Evolutionary conservation across 2,113 vertebrate species (phyloP).

Genomic region (human (Homo sapiens)): GRCh38 chr1:10121001-10121500

Average conservation of each 20-base stretch:
- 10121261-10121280: not conserved
- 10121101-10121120: not conserved
- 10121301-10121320: not conserved
- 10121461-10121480: no score
- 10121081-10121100: not conserved
- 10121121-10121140: no score
- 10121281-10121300: not conserved
- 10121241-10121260: not conserved
- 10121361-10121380: not conserved
- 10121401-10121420: no score
- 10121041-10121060: not conserved
- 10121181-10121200: not conserved
- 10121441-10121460: no score
- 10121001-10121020: not conserved
- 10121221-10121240: not conserved
- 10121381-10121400: not conserved
- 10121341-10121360: not conserved
- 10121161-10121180: not conserved
- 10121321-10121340: not conserved
- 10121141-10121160: not conserved
- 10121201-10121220: not conserved
- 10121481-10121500: no score
- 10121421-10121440: no score
- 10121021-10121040: not conserved
- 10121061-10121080: not conserved